Base-by-base conservation (phyloP, 2,797 vertebrate species). In the Phataginus tetradactyla region DNA sequence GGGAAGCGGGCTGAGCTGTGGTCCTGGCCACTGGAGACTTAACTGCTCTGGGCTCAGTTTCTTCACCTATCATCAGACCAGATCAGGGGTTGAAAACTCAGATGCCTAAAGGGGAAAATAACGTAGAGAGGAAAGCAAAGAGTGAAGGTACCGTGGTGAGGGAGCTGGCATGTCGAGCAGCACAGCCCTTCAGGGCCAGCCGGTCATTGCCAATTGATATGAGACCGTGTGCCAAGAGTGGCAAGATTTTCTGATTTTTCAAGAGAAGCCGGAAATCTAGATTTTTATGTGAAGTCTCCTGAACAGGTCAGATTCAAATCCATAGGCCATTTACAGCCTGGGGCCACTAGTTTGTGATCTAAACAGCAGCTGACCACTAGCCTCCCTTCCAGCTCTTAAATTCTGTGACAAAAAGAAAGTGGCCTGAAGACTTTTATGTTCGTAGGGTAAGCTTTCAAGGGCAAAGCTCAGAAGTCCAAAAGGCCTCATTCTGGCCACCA, bases 261-360 rank as follows among this genome's bases (percentile, higher is more conserved):
- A 86, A 87, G 42, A 85, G 72, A 88, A 95, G 79, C 21, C 49
- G 79, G 92, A 93, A 94, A 86, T 57, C 53, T 71, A 77, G 37
- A 45, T 57, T 94, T 95, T 89, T 90, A 49, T 89, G 51, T 69
- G 86, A 74, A 39, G 55, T 86, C 89, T 78, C n/a, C 29, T 15
- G n/a, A 79, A 79, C n/a, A 83, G 53, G 84, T 95, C 94, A 64
- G 86, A 90, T 57, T 77, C 84, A 91, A 81, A 64, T 61, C 71
- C 49, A 74, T 7, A 86, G 51, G 63, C 42, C 51, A 9, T 32
- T n/a, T 21, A 20, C 37, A 77, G n/a, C 55, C 57, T 7, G 57
- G 21, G 88, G 23, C 83, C 83, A 87, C 55, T 37, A 20, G 18
- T 21, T 20, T 91, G 59, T 83, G 59, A 71, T 63, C 32, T 37